Evolutionary conservation across 2,888 invertebrate species (phyloP).

Genomic region (Meteorus colon): DNA sequence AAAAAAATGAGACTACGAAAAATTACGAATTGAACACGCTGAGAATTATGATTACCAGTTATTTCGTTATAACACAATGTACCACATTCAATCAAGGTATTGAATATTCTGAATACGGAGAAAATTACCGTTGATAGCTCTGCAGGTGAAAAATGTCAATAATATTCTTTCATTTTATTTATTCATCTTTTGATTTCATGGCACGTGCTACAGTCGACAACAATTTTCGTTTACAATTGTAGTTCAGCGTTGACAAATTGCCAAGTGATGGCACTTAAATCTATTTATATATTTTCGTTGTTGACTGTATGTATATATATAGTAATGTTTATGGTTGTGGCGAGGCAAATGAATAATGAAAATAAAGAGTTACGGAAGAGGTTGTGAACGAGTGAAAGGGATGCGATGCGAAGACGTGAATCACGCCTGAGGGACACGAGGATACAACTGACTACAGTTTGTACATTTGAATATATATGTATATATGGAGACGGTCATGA

Average conservation of each 20-base stretch:
- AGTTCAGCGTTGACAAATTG: constrained; percentile 13
- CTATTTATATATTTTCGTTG: neutral
- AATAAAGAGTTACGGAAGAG: constrained; percentile 9
- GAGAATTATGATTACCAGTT: neutral
- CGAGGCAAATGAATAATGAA: constrained; percentile 2
- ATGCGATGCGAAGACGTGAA: constrained; percentile 13
- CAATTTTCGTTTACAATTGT: constrained; percentile 6
- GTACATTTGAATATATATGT: neutral
- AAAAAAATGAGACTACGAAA: too few species aligned
- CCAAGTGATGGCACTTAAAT: neutral
- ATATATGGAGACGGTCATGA: neutral
- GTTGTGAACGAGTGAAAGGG: constrained; percentile 5
- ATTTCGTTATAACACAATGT: neutral
- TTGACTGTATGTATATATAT: neutral
- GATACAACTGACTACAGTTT: neutral
- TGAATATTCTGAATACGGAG: neutral
- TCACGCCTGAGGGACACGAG: constrained; percentile 17
- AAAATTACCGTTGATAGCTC: neutral
- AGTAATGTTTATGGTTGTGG: neutral
- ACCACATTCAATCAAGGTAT: neutral
- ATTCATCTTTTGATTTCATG: neutral
- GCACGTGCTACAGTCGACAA: neutral
- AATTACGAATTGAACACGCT: too few species aligned
- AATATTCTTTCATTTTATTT: neutral
- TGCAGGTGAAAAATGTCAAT: neutral